Evolutionary conservation across 2,797 vertebrate species (phyloP).

Genomic region (Okamejei kenojei): DNA sequence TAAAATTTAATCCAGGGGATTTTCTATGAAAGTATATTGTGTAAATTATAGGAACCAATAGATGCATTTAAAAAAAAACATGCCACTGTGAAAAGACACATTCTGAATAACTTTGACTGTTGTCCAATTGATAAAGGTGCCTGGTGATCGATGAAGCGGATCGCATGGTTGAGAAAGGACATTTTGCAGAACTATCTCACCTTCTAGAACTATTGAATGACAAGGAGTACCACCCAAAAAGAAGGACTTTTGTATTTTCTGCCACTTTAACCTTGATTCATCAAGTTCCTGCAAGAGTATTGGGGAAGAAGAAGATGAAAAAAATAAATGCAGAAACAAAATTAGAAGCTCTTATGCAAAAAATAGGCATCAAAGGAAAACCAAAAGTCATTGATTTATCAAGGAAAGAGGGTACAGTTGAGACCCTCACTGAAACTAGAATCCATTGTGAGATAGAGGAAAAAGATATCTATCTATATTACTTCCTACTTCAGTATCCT

Average conservation of each 20-base stretch:
- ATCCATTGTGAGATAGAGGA: conserved; percentile 84
- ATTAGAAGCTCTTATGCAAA: conserved; percentile 79
- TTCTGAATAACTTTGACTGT: not conserved
- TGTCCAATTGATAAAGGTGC: conserved; percentile 61
- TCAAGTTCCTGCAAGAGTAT: conserved; percentile 68
- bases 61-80: not conserved
- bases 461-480: conserved; percentile 91
- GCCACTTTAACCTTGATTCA: conserved; percentile 85
- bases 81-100: not conserved
- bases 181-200: conserved; percentile 85
- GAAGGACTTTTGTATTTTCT: conserved; percentile 92
- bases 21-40: not conserved
- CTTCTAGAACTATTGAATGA: conserved; percentile 85
- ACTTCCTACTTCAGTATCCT: conserved; percentile 84
- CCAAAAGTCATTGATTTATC: conserved; percentile 91
- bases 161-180: conserved; percentile 91
- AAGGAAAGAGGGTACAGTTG: conserved; percentile 83
- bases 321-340: conserved; percentile 71
- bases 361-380: conserved; percentile 80
- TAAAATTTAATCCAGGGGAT: not conserved
- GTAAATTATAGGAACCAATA: not conserved
- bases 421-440: conserved; percentile 81
- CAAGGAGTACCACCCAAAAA: conserved; percentile 71
- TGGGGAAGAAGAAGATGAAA: conserved; percentile 76
- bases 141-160: conserved; percentile 95